phyloP scores from a whole-genome alignment of 2,797 vertebrate species.

The Anisognathus igniventris region DNA sequence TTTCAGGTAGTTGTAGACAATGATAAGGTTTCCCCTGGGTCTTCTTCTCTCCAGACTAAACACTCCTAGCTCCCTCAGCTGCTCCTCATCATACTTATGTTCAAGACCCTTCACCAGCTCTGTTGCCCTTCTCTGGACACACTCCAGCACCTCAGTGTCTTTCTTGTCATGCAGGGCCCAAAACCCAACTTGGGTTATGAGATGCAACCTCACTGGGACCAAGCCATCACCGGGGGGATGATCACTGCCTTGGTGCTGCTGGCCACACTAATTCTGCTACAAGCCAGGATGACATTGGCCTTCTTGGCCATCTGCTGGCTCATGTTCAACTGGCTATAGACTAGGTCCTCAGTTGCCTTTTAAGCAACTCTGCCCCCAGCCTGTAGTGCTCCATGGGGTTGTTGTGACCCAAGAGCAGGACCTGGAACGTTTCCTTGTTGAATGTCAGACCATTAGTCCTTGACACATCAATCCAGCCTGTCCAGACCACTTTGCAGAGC shows the following conservation, averaged over 20 bases:
- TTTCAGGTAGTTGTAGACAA: neutral
- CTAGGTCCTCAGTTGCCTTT: neutral
- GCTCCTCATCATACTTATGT: neutral
- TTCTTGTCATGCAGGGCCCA: neutral
- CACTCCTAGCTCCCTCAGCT: neutral
- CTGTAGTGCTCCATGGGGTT: neutral
- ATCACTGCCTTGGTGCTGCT: neutral
- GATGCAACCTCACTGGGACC: accelerated
- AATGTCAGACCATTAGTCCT: neutral
- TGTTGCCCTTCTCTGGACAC: neutral
- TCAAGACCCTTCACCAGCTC: neutral
- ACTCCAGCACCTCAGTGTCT: neutral
- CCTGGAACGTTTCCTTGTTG: accelerated
- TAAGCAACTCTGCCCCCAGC: neutral
- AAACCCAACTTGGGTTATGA: accelerated
- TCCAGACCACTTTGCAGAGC: neutral
- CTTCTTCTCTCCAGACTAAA: neutral
- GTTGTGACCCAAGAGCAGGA: neutral
- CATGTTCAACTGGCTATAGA: neutral
- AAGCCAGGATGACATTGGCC: neutral
- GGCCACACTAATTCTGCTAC: neutral
- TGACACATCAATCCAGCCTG: neutral
- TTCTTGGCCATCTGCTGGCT: neutral
- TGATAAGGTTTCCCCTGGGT: neutral
- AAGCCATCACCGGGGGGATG: too few species aligned